These are phyloP conservation scores for Gasterosteus aculeatus DNA, from an alignment of 2,113 vertebrate species.

Conservation along the genomic window DNA sequence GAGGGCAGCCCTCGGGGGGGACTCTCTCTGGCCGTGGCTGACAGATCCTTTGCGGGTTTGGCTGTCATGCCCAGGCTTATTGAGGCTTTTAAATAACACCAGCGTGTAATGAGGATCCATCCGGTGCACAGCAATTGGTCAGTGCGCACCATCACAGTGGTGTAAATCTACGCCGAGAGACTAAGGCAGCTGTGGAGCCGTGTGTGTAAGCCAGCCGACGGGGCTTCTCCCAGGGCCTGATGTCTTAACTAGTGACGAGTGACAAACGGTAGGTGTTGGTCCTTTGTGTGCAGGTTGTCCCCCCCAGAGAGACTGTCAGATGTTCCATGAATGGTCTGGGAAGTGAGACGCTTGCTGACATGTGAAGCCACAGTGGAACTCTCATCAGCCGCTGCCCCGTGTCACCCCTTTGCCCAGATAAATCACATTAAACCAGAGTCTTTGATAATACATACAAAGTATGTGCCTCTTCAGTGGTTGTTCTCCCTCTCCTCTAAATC, in stretches of 20 bases:
- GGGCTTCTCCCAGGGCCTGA: constrained; percentile 39
- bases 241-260: constrained; percentile 48
- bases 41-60: constrained; percentile 67
- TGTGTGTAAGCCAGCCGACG: constrained; percentile 42
- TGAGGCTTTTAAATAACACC: constrained; percentile 69
- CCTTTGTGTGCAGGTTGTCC: constrained; percentile 20
- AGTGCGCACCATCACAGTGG: constrained; percentile 43
- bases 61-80: constrained; percentile 57
- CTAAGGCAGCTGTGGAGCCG: constrained; percentile 61
- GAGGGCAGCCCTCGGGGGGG: constrained; percentile 54
- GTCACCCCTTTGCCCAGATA: constrained; percentile 48
- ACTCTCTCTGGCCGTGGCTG: constrained; percentile 43
- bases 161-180: constrained; percentile 67
- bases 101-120: constrained; percentile 59
- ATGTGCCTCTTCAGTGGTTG: no score
- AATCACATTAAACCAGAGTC: constrained; percentile 10
- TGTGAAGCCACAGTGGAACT: background rate
- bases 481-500: background rate
- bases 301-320: constrained; percentile 7
- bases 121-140: constrained; percentile 53
- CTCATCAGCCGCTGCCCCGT: constrained; percentile 4
- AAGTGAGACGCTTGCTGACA: constrained; percentile 8
- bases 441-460: background rate
- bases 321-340: background rate
- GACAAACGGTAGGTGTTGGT: constrained; percentile 34